Conservation (phyloP, 2,797 vertebrate species). For the Parambassis ranga region DNA sequence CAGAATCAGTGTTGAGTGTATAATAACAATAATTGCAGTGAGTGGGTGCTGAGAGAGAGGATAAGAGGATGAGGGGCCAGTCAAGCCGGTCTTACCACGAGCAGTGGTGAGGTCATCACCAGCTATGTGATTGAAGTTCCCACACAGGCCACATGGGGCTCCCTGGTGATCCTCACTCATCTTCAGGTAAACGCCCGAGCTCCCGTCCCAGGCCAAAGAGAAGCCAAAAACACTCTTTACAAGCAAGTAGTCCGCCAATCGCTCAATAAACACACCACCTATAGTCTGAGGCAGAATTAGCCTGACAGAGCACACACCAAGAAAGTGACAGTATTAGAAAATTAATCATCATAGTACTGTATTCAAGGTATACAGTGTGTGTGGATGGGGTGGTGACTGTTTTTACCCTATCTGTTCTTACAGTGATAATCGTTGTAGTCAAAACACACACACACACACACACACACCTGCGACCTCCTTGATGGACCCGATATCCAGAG, state of each 20-base stretch:
- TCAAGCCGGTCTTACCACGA: conserved; percentile 83
- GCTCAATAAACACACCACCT: conserved; percentile 91
- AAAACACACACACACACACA: conserved; percentile 3
- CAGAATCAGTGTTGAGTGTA: conserved; percentile 61
- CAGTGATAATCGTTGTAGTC: background rate
- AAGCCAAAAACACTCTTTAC: conserved; percentile 98
- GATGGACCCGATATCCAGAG: conserved; percentile 92
- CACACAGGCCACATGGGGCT: conserved; percentile 92
- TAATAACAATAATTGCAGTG: conserved; percentile 69
- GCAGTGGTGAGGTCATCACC: conserved; percentile 90
- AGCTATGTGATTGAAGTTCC: conserved; percentile 93
- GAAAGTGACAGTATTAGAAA: conserved; percentile 2
- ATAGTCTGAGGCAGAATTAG: conserved; percentile 89
- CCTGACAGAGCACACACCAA: conserved; percentile 65
- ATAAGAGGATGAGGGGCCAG: conserved; percentile 58
- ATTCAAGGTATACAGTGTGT: background rate
- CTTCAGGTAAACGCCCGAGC: conserved; percentile 94
- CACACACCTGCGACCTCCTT: conserved; percentile 87
- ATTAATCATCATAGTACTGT: background rate
- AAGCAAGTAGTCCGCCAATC: conserved; percentile 94
- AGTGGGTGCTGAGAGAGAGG: conserved; percentile 71
- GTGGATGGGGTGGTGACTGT: background rate
- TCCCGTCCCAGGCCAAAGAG: conserved; percentile 97
- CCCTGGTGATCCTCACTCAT: conserved; percentile 93
- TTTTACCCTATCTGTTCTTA: background rate